Evolutionary conservation across 2,888 invertebrate species (phyloP), one percentile per base, ranked within the genome.

Genomic region (Lepidocyrtinus sp.): DNA sequence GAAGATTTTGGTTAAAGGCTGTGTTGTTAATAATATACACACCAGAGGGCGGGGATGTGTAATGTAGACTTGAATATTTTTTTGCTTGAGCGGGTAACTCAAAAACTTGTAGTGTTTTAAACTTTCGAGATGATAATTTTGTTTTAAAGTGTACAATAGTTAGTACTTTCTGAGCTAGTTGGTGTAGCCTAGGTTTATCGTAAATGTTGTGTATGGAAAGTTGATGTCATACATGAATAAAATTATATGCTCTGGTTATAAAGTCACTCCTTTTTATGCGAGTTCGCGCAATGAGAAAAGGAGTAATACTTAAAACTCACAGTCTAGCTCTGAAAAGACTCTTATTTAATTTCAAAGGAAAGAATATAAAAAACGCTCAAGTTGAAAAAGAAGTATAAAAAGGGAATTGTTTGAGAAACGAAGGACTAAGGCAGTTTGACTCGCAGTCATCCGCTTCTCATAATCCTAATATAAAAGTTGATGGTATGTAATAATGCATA

Each of bases 281-380:
- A n/a, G n/a, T 59, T 59, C 22, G 59, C 59, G 9, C 59, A 21
- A 59, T 3, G 59, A 1, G 36, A 22, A 22, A 62, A 12, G 27
- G 64, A 70, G 61, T 26, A 75, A 45, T 45, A 75, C 61, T 75
- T 70, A 22, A 64, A 71, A 71, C 25, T 64, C n/a, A n/a, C n/a
- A 71, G 45, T 77, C 72, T 64, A 61, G 68, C 25, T 59, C 22
- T 9, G 63, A 55, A 69, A 71, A 72, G 21, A 24, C 72, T 72
- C 67, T 71, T 77, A 72, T 72, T 77, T 77, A 77, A 77, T 77
- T 77, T 77, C 67, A 72, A 67, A 67, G 74, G 17, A 67, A 61
- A 59, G 26, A 36, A 45, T 24, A n/a, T n/a, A n/a, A n/a, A n/a
- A n/a, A n/a, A n/a, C n/a, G n/a, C n/a, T 19, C 65, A 46, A 59